A percentile compares a stretch with the other conserved stretches of the same genome.
phyloP scores from a whole-genome alignment of 2,797 vertebrate genomes.

The Botia almorhae region DNA sequence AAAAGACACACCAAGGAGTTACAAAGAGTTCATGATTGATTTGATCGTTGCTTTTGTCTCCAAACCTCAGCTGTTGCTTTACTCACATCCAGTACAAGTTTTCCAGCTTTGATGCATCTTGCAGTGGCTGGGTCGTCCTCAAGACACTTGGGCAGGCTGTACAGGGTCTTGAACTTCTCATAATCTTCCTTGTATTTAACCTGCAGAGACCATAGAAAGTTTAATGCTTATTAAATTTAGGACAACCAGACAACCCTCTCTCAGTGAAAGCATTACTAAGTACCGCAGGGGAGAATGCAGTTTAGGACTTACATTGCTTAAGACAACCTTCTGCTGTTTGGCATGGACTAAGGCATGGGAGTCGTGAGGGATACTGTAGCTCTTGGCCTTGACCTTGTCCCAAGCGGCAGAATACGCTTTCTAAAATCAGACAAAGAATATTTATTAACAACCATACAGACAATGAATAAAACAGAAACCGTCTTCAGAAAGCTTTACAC shows the following conservation, averaged over 20 bases:
- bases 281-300: neutral
- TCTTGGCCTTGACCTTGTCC: slow-evolving; percentile 91
- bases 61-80: neutral
- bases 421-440: slow-evolving; percentile 70
- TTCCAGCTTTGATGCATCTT: slow-evolving; percentile 90
- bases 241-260: neutral
- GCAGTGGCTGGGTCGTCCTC: slow-evolving; percentile 91
- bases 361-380: slow-evolving; percentile 86
- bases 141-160: slow-evolving; percentile 89
- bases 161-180: slow-evolving; percentile 96
- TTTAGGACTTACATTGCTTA: slow-evolving; percentile 80
- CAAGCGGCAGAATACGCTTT: slow-evolving; percentile 91
- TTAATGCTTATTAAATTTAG: slow-evolving; percentile 18
- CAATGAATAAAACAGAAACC: neutral
- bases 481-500: neutral
- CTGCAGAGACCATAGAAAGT: slow-evolving; percentile 68
- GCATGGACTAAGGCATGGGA: slow-evolving; percentile 86
- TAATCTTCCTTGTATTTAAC: slow-evolving; percentile 98
- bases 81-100: slow-evolving; percentile 91
- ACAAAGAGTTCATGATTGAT: neutral
- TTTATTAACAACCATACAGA: slow-evolving; percentile 20
- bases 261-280: neutral
- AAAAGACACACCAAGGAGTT: slow-evolving; percentile 23
- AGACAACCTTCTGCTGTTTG: slow-evolving; percentile 87
- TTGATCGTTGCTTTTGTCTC: neutral